phyloP scores from a whole-genome alignment of 2,797 vertebrate genomes.

The Rachycentron canadum region DNA sequence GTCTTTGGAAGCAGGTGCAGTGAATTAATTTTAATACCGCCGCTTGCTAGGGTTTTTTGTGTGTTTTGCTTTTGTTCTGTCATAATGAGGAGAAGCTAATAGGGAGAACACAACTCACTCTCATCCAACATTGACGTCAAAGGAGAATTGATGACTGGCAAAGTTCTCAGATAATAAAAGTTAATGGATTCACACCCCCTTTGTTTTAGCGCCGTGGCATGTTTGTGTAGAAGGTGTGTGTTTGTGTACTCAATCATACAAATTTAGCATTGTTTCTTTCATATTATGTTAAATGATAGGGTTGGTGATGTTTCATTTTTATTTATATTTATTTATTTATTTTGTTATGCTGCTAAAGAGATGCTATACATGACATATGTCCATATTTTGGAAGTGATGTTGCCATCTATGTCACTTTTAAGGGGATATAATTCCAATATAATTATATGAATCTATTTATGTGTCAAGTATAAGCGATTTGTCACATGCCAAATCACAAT shows the following conservation, averaged over 20 bases:
- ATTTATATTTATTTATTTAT: no score
- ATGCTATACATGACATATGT: no score
- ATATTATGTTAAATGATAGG: neutral
- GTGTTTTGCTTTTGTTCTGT: conserved; percentile 30
- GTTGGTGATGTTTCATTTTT: neutral
- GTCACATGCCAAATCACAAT: no score
- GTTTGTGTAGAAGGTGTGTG: conserved; percentile 15
- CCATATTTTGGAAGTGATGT: neutral
- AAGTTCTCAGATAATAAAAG: conserved; percentile 52
- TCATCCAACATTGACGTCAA: conserved; percentile 25
- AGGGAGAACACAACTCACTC: conserved; percentile 38
- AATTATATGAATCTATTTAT: no score
- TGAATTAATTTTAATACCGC: conserved; percentile 56
- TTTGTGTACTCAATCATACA: conserved; percentile 15
- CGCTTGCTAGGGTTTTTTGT: conserved; percentile 42
- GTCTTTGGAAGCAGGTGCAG: conserved; percentile 62
- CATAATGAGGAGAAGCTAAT: conserved; percentile 56
- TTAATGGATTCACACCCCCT: conserved; percentile 47
- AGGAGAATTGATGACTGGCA: conserved; percentile 52
- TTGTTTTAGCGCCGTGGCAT: neutral
- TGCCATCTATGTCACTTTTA: neutral
- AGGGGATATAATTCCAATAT: no score
- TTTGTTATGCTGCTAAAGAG: no score
- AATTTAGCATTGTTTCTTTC: neutral
- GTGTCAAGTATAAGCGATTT: no score